Evolutionary conservation across 1,140 invertebrate genomes (phyloP).

Genomic region (Pinna nobilis): DNA sequence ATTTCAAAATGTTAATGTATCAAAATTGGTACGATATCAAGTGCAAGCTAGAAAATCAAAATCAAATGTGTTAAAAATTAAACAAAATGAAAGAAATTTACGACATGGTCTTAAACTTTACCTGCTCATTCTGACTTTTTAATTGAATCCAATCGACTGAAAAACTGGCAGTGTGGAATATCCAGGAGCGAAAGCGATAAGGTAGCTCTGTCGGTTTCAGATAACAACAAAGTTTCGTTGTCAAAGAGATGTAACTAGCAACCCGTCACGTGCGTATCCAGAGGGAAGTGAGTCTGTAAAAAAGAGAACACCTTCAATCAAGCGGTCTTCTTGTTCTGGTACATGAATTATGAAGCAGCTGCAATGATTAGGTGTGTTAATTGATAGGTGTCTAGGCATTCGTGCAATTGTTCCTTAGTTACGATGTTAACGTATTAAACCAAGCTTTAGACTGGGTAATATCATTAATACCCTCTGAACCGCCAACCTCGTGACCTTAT

Average conservation of each 20-base stretch:
- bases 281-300: conserved; percentile 4
- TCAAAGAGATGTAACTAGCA: conserved; percentile 45
- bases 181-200: not conserved
- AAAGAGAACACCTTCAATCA: too few relatives aligned
- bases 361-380: too few relatives aligned
- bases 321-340: too few relatives aligned
- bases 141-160: not conserved
- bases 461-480: too few relatives aligned
- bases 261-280: conserved; percentile 43
- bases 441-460: too few relatives aligned
- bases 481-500: too few relatives aligned
- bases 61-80: conserved; percentile 1
- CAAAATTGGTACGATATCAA: not conserved
- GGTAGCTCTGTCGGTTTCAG: not conserved
- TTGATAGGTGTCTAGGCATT: too few relatives aligned
- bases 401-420: too few relatives aligned
- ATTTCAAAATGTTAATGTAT: not conserved
- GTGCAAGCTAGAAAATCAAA: not conserved
- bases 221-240: conserved; percentile 32
- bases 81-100: conserved; percentile 7
- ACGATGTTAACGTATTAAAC: too few relatives aligned
- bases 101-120: conserved; percentile 29
- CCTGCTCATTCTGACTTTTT: conserved; percentile 37
- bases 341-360: too few relatives aligned
- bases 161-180: not conserved